Conservation (phyloP, 2,888 invertebrate genomes). For the Spisula solida region DNA sequence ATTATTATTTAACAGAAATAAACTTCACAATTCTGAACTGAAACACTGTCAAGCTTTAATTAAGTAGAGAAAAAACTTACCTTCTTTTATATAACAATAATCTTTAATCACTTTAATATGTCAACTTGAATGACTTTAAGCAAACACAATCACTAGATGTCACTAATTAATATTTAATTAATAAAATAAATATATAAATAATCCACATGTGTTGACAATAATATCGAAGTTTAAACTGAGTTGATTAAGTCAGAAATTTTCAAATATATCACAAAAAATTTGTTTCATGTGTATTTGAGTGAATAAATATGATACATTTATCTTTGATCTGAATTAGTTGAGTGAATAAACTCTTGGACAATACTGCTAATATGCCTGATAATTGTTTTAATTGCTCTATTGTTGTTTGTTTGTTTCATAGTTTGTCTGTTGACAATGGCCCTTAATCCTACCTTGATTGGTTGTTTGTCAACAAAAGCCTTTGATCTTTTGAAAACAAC, state of each 20-base stretch:
- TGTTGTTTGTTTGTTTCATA: constrained; percentile 37
- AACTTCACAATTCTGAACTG: no score
- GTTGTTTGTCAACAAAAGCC: constrained; percentile 50
- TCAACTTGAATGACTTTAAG: constrained; percentile 39
- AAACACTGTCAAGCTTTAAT: constrained; percentile 7
- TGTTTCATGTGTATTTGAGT: constrained; percentile 51
- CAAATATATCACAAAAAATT: constrained; percentile 39
- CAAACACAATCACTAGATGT: constrained; percentile 34
- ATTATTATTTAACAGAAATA: no score
- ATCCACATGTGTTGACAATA: constrained; percentile 22
- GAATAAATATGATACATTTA: constrained; percentile 38
- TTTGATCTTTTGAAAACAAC: constrained; percentile 57
- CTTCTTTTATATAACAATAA: constrained; percentile 11
- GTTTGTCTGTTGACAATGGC: constrained; percentile 35
- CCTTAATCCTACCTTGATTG: constrained; percentile 46
- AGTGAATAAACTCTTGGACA: constrained; percentile 49
- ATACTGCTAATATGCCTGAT: constrained; percentile 26
- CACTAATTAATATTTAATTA: constrained; percentile 5
- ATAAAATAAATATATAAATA: background rate
- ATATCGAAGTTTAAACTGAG: constrained; percentile 36
- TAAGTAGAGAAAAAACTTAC: background rate
- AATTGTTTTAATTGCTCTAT: constrained; percentile 46
- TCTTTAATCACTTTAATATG: constrained; percentile 41
- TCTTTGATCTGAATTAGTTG: constrained; percentile 58
- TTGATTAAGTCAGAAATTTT: constrained; percentile 18